Percentiles rank a stretch among this genome's conserved stretches.
Evolutionary conservation across 2,113 vertebrate genomes (phyloP).

Genomic region (Motacilla alba): DNA sequence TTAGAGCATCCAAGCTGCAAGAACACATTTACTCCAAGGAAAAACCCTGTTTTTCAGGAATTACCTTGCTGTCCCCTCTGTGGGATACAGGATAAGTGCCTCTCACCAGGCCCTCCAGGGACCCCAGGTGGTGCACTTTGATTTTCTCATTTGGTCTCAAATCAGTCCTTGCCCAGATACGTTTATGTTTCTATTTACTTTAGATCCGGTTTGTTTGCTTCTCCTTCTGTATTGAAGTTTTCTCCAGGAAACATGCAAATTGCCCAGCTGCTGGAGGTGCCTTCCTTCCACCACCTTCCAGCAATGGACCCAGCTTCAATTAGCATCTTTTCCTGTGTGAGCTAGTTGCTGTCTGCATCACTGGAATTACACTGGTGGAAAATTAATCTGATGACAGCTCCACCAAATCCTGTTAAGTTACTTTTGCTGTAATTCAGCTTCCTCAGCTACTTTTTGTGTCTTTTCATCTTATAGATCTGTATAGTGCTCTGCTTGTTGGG

Average conservation of each 20-base stretch:
- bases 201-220: background rate
- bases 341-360: background rate
- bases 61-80: background rate
- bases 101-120: background rate
- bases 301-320: background rate
- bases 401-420: background rate
- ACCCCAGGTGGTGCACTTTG: background rate
- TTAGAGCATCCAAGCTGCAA: background rate
- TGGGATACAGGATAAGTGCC: background rate
- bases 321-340: background rate
- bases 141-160: background rate
- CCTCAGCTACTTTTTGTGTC: background rate
- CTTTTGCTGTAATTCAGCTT: background rate
- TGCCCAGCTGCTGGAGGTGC: background rate
- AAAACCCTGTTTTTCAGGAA: background rate
- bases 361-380: background rate
- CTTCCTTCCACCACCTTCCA: background rate
- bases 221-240: background rate
- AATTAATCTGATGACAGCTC: background rate
- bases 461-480: background rate
- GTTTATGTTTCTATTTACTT: background rate
- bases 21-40: background rate
- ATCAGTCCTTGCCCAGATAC: background rate
- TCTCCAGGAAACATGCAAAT: background rate
- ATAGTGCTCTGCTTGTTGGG: background rate